phyloP scores from a whole-genome alignment of 2,797 vertebrate genomes.

The Muraenolepis orangiensis region DNA sequence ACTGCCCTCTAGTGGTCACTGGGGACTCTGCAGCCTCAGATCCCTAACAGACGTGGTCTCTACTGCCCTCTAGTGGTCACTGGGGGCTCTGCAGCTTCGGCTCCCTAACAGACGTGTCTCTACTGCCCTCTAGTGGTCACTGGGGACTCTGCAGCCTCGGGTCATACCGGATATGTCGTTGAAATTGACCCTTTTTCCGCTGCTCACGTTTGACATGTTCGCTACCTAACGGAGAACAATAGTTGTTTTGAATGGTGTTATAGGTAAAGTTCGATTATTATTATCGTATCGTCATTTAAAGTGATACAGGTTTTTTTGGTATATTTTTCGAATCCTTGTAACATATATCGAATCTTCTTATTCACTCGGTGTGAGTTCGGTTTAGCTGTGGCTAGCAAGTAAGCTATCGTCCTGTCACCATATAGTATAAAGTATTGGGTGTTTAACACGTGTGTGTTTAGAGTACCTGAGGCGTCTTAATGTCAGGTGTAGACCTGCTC shows the following conservation, averaged over 20 bases:
- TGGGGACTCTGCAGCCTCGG: accelerated
- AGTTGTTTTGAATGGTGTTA: background rate
- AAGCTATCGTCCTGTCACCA: background rate
- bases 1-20: too few relatives aligned
- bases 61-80: slow-evolving; percentile 47
- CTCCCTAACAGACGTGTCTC: too few relatives aligned
- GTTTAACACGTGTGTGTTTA: too few relatives aligned
- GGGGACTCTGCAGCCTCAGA: accelerated
- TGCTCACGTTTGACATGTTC: slow-evolving; percentile 35
- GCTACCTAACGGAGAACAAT: background rate
- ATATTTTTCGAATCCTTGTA: background rate
- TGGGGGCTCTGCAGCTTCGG: accelerated
- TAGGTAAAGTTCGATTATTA: background rate
- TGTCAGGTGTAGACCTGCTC: background rate
- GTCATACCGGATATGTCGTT: slow-evolving; percentile 59
- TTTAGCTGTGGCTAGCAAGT: background rate
- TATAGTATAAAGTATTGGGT: too few relatives aligned
- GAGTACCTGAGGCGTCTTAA: too few relatives aligned
- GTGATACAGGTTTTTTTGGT: background rate
- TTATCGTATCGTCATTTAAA: background rate
- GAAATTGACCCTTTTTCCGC: slow-evolving; percentile 51
- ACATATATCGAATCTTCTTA: background rate
- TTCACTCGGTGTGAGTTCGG: background rate
- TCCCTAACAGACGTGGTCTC: too few relatives aligned
- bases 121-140: slow-evolving; percentile 47